Percentiles rank a stretch among this genome's conserved stretches.
These are phyloP conservation scores for Darevskia nairensis DNA, from an alignment of 2,797 vertebrate species.

Conservation along the genomic window DNA sequence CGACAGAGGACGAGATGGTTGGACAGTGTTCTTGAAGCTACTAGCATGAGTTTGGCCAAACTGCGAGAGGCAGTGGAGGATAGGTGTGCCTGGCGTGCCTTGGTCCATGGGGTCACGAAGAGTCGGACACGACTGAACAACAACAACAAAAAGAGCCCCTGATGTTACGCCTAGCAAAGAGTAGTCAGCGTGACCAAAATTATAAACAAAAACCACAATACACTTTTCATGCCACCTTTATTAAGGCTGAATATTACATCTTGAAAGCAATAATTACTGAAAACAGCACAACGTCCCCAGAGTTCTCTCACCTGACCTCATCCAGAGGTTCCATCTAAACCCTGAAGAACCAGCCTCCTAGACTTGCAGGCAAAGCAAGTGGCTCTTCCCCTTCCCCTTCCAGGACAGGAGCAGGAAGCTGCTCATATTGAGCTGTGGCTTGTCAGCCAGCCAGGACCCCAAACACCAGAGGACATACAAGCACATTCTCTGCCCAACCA, in stretches of 20 bases:
- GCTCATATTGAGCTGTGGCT: background rate
- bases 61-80: too few species aligned
- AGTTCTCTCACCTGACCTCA: background rate
- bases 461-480: background rate
- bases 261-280: conserved; percentile 26
- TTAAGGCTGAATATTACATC: conserved; percentile 59
- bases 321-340: background rate
- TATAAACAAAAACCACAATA: conserved; percentile 24
- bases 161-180: background rate
- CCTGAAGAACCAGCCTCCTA: background rate
- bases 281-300: background rate
- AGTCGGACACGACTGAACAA: too few species aligned
- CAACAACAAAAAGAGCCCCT: too few species aligned
- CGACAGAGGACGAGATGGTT: too few species aligned
- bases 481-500: too few species aligned
- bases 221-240: conserved; percentile 68
- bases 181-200: background rate
- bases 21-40: too few species aligned
- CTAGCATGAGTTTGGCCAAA: too few species aligned
- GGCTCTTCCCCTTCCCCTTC: conserved; percentile 14
- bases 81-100: too few species aligned
- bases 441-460: background rate
- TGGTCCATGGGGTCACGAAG: too few species aligned
- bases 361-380: background rate
- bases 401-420: background rate